Evolutionary conservation across 2,113 vertebrate genomes (phyloP).

Genomic region (Hystrix brachyura): DNA sequence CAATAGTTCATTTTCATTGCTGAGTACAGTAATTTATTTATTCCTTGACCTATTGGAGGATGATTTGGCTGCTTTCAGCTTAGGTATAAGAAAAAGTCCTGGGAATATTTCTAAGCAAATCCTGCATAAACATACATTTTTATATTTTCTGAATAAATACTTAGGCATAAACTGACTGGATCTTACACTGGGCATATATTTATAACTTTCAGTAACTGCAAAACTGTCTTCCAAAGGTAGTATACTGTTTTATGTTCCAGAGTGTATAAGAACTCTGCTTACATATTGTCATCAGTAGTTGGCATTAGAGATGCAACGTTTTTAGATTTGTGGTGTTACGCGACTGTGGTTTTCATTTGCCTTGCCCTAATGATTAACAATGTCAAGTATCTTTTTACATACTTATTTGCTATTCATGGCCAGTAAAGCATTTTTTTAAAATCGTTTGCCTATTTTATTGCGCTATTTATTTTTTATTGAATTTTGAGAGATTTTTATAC

Average conservation of each 20-base stretch:
- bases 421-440: neutral
- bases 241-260: neutral
- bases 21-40: neutral
- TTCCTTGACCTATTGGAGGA: neutral
- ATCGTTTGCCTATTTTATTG: neutral
- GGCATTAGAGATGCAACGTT: neutral
- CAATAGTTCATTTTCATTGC: neutral
- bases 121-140: neutral
- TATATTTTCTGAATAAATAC: neutral
- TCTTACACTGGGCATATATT: neutral
- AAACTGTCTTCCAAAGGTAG: neutral
- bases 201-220: neutral
- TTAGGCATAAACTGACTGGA: neutral
- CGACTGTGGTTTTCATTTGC: neutral
- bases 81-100: neutral
- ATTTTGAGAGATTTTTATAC: neutral
- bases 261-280: neutral
- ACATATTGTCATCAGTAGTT: neutral
- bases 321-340: neutral
- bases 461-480: constrained; percentile 15
- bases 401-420: neutral
- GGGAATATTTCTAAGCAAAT: neutral
- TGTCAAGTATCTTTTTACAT: neutral
- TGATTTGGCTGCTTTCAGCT: neutral
- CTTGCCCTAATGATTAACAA: neutral